Evolutionary conservation across 2,888 invertebrate genomes (phyloP).

Genomic region (Eristalis pertinax): DNA sequence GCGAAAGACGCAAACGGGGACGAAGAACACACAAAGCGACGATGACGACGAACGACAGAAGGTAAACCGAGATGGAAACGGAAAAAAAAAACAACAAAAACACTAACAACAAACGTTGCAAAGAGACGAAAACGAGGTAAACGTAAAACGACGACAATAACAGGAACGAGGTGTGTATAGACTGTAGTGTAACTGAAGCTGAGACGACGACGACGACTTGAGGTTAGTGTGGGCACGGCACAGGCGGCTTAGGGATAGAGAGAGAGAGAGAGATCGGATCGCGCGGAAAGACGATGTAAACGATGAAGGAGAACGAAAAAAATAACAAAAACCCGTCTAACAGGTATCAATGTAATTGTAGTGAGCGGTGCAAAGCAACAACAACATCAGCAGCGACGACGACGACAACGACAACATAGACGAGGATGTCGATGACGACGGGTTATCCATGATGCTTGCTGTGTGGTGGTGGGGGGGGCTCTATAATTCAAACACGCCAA

Average conservation of each 20-base stretch:
- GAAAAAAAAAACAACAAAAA: not conserved
- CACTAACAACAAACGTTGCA: not conserved
- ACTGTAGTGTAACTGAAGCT: not conserved
- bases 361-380: conserved; percentile 54
- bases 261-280: too few relatives aligned
- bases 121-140: not conserved
- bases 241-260: conserved; percentile 8
- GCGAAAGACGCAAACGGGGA: not conserved
- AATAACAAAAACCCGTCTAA: conserved; percentile 64
- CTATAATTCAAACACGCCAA: not conserved
- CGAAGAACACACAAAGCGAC: not conserved
- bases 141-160: conserved; percentile 12
- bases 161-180: not conserved
- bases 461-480: not conserved
- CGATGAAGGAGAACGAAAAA: not conserved
- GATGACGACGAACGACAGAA: not conserved
- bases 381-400: conserved; percentile 38
- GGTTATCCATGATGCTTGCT: conserved; percentile 66
- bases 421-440: conserved; percentile 60
- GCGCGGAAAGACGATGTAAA: conserved; percentile 13
- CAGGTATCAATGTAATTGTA: conserved; percentile 68
- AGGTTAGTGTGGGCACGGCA: not conserved
- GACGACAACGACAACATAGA: conserved; percentile 31
- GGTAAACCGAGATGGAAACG: conserved; percentile 8
- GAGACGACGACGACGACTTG: not conserved